Percentiles rank a stretch among this genome's conserved stretches.
phyloP scores from a whole-genome alignment of 2,113 vertebrate genomes.

The Notarius lentiginosus region DNA sequence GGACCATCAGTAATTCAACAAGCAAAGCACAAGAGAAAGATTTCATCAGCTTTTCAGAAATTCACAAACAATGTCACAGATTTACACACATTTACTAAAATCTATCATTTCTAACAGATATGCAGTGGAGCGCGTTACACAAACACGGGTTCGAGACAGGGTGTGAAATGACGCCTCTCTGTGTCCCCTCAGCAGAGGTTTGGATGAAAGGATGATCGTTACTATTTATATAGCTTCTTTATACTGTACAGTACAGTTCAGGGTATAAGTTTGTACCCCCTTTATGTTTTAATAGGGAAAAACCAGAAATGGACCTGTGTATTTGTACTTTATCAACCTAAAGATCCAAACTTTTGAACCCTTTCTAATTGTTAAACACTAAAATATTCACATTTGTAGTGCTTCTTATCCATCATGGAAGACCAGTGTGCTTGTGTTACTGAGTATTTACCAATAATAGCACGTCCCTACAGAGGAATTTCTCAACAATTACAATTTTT shows the following conservation, averaged over 20 bases:
- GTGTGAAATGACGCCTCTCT: not conserved
- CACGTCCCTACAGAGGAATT: too few species aligned
- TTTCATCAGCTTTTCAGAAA: too few species aligned
- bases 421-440: too few species aligned
- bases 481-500: too few species aligned
- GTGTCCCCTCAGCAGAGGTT: not conserved
- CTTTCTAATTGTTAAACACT: too few species aligned
- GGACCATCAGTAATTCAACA: not conserved
- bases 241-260: not conserved
- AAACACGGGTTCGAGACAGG: not conserved
- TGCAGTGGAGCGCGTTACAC: too few species aligned
- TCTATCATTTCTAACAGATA: too few species aligned
- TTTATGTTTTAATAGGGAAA: not conserved
- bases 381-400: too few species aligned
- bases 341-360: not conserved
- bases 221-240: not conserved
- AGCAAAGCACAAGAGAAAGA: not conserved
- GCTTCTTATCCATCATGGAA: too few species aligned
- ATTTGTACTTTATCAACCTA: not conserved
- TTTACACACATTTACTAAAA: not conserved
- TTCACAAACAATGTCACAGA: too few species aligned
- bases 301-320: not conserved
- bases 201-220: not conserved
- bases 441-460: too few species aligned
- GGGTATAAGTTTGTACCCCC: not conserved